Percentiles rank a stretch among this genome's conserved stretches.
Conservation (phyloP, 2,113 vertebrate species). For the Echinops telfairi region DNA sequence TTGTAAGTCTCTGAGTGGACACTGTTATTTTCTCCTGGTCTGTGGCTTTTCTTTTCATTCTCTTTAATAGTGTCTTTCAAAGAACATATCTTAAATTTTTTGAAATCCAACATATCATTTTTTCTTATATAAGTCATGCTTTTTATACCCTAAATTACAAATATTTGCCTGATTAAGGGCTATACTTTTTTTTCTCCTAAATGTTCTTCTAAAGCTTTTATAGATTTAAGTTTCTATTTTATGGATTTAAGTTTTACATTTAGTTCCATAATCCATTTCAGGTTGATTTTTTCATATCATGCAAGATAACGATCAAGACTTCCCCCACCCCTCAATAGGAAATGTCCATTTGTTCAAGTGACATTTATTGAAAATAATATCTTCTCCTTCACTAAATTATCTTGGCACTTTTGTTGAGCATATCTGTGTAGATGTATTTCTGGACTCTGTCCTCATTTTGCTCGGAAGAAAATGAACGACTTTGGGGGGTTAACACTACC, state of each 20-base stretch:
- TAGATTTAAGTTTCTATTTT: too few relatives aligned
- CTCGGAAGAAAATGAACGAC: slow-evolving; percentile 4
- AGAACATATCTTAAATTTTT: not conserved
- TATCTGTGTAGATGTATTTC: not conserved
- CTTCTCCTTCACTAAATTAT: not conserved
- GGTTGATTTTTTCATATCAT: slow-evolving; percentile 18
- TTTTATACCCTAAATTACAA: not conserved
- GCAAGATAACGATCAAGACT: not conserved
- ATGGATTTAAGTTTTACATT: not conserved
- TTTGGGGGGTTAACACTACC: not conserved
- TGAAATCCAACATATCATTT: not conserved
- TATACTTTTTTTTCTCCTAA: not conserved
- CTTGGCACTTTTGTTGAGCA: not conserved
- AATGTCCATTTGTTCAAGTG: not conserved
- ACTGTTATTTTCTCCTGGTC: not conserved
- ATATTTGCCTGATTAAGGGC: not conserved
- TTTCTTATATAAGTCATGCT: not conserved
- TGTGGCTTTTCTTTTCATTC: not conserved
- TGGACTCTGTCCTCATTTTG: not conserved
- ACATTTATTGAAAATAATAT: not conserved
- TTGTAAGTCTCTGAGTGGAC: not conserved
- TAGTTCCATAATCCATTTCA: not conserved
- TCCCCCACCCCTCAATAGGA: not conserved
- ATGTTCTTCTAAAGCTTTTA: not conserved
- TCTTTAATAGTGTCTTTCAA: not conserved